These are phyloP conservation scores for Xanthorhoe designata DNA, from an alignment of 2,888 invertebrate species.

Conservation along the genomic window DNA sequence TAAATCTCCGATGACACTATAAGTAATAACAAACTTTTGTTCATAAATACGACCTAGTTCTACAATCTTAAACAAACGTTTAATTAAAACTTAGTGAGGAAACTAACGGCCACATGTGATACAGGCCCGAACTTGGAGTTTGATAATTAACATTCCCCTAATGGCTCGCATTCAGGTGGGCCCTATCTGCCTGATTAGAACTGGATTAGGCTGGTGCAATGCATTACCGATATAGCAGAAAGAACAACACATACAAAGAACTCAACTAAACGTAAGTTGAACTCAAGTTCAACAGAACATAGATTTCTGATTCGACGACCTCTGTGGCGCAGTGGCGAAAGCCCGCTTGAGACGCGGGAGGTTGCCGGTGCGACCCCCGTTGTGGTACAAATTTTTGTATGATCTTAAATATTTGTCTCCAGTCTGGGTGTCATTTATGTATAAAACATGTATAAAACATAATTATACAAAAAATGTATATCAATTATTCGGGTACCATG, in stretches of 20 bases:
- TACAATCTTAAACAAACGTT: slow-evolving; percentile 51
- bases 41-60: slow-evolving; percentile 44
- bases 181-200: slow-evolving; percentile 61
- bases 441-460: no score
- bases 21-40: slow-evolving; percentile 19
- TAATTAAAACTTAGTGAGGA: slow-evolving; percentile 55
- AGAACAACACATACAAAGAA: neutral
- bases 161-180: slow-evolving; percentile 54
- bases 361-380: no score
- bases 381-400: no score
- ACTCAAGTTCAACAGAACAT: no score
- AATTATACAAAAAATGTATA: no score
- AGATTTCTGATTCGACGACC: no score
- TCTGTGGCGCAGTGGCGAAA: no score
- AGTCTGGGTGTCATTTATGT: no score
- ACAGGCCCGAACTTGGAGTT: slow-evolving; percentile 44
- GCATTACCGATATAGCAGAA: slow-evolving; percentile 44
- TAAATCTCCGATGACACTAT: slow-evolving; percentile 8
- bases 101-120: slow-evolving; percentile 51
- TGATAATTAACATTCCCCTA: slow-evolving; percentile 65
- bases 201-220: slow-evolving; percentile 61
- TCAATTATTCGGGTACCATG: no score
- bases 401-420: no score
- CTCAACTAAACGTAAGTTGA: neutral
- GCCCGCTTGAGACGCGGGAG: no score